These are phyloP conservation scores for Danio rerio DNA, from an alignment of 2,113 vertebrate genomes.

Conservation along the genomic window DNA sequence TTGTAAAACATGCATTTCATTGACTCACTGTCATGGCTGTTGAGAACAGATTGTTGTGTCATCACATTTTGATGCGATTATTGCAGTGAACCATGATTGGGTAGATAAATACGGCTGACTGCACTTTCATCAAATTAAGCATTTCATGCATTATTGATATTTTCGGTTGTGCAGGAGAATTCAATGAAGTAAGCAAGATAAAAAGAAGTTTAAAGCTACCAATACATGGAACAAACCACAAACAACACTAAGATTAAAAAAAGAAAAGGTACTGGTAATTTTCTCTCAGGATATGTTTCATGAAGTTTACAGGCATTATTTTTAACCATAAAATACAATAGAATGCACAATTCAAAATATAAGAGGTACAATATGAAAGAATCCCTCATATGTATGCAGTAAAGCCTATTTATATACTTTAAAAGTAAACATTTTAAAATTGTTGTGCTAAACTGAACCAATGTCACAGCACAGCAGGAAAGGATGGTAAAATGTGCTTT, in stretches of 20 bases:
- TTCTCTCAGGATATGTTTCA: not conserved
- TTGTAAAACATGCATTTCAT: conserved; percentile 49
- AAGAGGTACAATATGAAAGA: no score
- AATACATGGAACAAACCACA: not conserved
- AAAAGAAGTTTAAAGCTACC: conserved; percentile 19
- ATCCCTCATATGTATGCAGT: no score
- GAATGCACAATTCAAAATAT: no score
- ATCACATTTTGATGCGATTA: conserved; percentile 28
- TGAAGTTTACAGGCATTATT: not conserved
- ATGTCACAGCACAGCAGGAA: no score
- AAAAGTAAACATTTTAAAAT: not conserved
- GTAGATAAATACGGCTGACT: conserved; percentile 34
- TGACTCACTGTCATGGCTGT: conserved; percentile 41
- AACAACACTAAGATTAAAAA: not conserved
- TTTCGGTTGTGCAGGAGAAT: conserved; percentile 5
- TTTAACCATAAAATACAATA: not conserved
- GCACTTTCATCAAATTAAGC: conserved; percentile 27
- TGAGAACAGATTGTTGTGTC: conserved; percentile 35
- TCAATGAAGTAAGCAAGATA: not conserved
- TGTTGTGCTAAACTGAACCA: no score
- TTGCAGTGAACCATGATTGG: conserved; percentile 42
- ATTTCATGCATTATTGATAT: conserved; percentile 24
- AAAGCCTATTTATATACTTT: no score
- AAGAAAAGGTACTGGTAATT: not conserved
- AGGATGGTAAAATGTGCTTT: no score